Evolutionary conservation across 2,888 invertebrate genomes (phyloP), one percentile per base, ranked within the genome.

Genomic region (Himalopsyche anomala): DNA sequence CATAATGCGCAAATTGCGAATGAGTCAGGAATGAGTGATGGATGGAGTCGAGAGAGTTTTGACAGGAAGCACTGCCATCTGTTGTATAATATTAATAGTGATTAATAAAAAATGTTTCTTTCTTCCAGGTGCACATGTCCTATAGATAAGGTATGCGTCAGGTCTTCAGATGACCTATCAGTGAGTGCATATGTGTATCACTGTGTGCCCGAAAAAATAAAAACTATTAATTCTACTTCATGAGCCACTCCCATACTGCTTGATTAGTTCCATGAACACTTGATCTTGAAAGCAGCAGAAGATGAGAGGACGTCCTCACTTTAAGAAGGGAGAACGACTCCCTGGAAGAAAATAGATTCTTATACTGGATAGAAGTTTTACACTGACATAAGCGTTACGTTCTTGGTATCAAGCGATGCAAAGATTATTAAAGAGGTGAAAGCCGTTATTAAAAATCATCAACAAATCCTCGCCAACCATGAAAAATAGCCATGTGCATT

Each of bases 111-210:
- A 51, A 15, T 15, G 5, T 15, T 51, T 3, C 2, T 51, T 9
- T 51, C 15, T 51, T 51, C 15, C 51, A 95, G 94, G 54, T 95
- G 95, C 89, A 90, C 90, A 42, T 95, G 95, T 88, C 90, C 91
- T 0, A 88, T 89, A 38, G 92, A 91, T 56, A 90, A 90, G 81
- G 91, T 90, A 82, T 95, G 95, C 89, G 89, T 93, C 3, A 91
- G 92, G 83, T 91, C 91, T 19, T 93, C 93, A 40, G 95, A 95
- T 89, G 94, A 94, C 89, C 90, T 95, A 28, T 94, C 94, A 17
- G 93, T 94, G 45, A 92, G 92, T 81, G 94, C 95, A 2, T 95
- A 93, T 89, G 94, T 95, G 0, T 94, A 95, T 90, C 91, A 93
- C 81, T 95, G 95, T 90, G 83, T 74, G 9, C 74, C 38, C 38